Base-by-base conservation (phyloP, 2,113 vertebrate genomes). In the Gopherus flavomarginatus region DNA sequence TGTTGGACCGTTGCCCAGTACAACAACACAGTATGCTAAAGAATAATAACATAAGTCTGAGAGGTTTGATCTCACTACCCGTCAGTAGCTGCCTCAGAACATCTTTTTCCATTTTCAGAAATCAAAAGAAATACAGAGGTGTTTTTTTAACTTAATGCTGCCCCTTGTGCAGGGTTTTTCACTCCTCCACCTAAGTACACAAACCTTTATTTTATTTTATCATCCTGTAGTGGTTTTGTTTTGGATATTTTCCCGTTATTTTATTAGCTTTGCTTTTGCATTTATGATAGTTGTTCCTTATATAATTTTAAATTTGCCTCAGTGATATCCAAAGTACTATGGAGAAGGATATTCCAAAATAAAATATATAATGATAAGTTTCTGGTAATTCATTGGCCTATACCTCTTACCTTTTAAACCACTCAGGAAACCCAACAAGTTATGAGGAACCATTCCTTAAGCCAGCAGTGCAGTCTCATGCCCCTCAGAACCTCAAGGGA, bases 291-390 rank as follows among this genome's bases (percentile, higher is more conserved):
- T 31, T 65, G 59, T 35, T 27, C 57, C 57, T 29, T 82, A 77
- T 88, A 59, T 87, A 49, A 78, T 93, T 44, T 2, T 1, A 31
- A 72, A 92, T 11, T 35, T 85, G 78, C 69, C 90, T 87, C 82
- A 50, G 47, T 72, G 90, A 82, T 62, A 38, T 75, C 69, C 38
- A 96, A 82, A 93, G 49, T 0, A 0, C 12, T 53, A 62, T 57
- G 72, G 83, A 94, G 83, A 42, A 85, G n/a, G 21, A 81, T 84
- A 21, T 93, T 94, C 92, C 62, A 96, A 96, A 96, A 93, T 21
- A 29, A 90, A 85, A 72, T 81, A 52, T 17, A 90, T 87, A 96
- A 86, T 94, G 87, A 81, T 84, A 69, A 86, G 81, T n/a, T 53
- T 81, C 75, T 77, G 52, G 69, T 96, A 90, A 95, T 83, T 85